phyloP scores from a whole-genome alignment of 2,888 invertebrate genomes.

The Oeneis ivallda region DNA sequence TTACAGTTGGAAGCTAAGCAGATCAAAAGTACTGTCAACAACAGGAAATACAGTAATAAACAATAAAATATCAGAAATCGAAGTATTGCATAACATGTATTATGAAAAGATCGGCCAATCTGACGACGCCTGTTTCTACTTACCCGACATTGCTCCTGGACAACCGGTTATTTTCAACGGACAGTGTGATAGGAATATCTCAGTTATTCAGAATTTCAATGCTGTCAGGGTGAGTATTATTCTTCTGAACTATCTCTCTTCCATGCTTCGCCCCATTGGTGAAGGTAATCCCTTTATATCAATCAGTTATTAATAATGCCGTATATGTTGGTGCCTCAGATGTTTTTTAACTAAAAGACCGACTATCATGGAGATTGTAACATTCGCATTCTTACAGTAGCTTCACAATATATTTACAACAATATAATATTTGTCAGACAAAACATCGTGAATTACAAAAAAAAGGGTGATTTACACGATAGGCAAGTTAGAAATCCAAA shows the following conservation, averaged over 20 bases:
- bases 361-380: too few relatives aligned
- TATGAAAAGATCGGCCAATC: constrained; percentile 55
- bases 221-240: constrained; percentile 49
- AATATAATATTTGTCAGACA: too few relatives aligned
- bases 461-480: too few relatives aligned
- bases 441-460: too few relatives aligned
- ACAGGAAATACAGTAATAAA: constrained; percentile 33
- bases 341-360: neutral
- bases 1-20: constrained; percentile 71
- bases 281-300: neutral
- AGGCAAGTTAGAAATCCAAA: too few relatives aligned
- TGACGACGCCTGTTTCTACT: constrained; percentile 59
- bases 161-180: constrained; percentile 59
- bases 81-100: constrained; percentile 55
- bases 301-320: neutral
- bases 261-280: neutral
- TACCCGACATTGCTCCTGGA: constrained; percentile 56
- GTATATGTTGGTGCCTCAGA: neutral
- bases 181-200: constrained; percentile 57
- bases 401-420: too few relatives aligned
- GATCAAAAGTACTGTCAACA: constrained; percentile 47
- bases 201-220: constrained; percentile 55
- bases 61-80: constrained; percentile 44
- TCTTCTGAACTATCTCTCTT: neutral
- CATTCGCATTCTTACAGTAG: too few relatives aligned